Conservation (phyloP, 2,888 invertebrate genomes). For the Agapostemon virescens region DNA sequence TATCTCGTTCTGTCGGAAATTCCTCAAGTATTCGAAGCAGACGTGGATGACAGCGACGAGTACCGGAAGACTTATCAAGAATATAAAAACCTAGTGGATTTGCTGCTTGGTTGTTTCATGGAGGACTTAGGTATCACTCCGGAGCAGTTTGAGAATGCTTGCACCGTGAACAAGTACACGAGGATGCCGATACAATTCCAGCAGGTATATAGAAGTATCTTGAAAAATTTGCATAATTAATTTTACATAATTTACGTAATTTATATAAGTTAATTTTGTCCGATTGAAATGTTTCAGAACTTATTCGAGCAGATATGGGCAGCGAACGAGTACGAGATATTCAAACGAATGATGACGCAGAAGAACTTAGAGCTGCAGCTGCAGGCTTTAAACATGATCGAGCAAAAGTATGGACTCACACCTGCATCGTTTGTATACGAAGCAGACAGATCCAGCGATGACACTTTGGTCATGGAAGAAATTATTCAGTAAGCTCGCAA, state of each 20-base stretch:
- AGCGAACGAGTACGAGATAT: slow-evolving; percentile 94
- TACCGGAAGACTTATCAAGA: slow-evolving; percentile 91
- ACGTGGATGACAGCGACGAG: slow-evolving; percentile 87
- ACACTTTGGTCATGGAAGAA: slow-evolving; percentile 83
- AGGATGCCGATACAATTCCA: slow-evolving; percentile 82
- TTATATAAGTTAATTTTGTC: too few species aligned
- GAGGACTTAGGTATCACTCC: slow-evolving; percentile 94
- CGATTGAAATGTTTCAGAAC: slow-evolving; percentile 77
- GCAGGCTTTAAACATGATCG: slow-evolving; percentile 92
- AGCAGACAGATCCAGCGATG: slow-evolving; percentile 79
- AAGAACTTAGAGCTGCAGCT: slow-evolving; percentile 95
- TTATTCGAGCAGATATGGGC: slow-evolving; percentile 93
- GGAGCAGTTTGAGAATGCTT: slow-evolving; percentile 93
- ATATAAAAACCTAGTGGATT: slow-evolving; percentile 94
- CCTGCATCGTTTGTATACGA: slow-evolving; percentile 83
- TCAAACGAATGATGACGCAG: slow-evolving; percentile 95
- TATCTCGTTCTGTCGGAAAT: neutral
- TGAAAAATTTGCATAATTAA: too few species aligned
- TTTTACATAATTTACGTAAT: too few species aligned
- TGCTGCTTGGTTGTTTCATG: slow-evolving; percentile 94
- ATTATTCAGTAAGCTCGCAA: slow-evolving; percentile 82
- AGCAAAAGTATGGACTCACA: slow-evolving; percentile 87
- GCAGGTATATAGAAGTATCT: slow-evolving; percentile 80
- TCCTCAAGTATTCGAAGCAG: slow-evolving; percentile 91
- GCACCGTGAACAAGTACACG: slow-evolving; percentile 81